Conservation (phyloP, 2,888 invertebrate genomes). For the Caradrina clavipalpis region DNA sequence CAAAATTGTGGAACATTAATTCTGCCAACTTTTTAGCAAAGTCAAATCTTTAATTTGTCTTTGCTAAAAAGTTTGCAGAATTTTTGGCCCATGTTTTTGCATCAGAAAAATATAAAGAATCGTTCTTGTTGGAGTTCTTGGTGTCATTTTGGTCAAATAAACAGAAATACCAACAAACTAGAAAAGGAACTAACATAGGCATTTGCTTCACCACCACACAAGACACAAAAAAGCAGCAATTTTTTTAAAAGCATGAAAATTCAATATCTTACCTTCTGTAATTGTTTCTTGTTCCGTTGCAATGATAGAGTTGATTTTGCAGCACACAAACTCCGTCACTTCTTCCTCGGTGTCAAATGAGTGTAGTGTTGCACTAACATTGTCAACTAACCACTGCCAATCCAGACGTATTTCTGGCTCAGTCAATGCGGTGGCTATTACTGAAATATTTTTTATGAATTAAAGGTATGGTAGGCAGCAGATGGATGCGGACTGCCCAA, state of each 20-base stretch:
- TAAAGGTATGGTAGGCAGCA: background rate
- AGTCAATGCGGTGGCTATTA: conserved; percentile 96
- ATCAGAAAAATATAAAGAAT: no score
- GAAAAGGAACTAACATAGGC: background rate
- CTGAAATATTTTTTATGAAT: conserved; percentile 85
- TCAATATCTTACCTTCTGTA: conserved; percentile 83
- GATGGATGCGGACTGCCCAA: no score
- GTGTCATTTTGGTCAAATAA: no score
- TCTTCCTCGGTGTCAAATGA: conserved; percentile 98
- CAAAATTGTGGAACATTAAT: no score
- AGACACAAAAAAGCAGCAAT: background rate
- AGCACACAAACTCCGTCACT: conserved; percentile 98
- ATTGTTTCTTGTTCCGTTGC: conserved; percentile 93
- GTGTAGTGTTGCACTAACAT: conserved; percentile 96
- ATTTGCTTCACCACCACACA: background rate
- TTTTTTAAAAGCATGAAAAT: background rate
- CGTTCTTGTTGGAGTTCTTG: no score
- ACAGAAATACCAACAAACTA: no score
- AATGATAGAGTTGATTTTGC: conserved; percentile 98
- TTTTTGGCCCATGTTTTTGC: no score
- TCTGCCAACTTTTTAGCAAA: no score
- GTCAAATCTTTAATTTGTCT: no score
- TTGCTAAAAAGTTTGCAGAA: no score
- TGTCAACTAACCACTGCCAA: conserved; percentile 98
- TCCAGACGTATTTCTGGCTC: conserved; percentile 96